Conservation (phyloP, 2,888 invertebrate species). For the Rhamphomyia laevipes region DNA sequence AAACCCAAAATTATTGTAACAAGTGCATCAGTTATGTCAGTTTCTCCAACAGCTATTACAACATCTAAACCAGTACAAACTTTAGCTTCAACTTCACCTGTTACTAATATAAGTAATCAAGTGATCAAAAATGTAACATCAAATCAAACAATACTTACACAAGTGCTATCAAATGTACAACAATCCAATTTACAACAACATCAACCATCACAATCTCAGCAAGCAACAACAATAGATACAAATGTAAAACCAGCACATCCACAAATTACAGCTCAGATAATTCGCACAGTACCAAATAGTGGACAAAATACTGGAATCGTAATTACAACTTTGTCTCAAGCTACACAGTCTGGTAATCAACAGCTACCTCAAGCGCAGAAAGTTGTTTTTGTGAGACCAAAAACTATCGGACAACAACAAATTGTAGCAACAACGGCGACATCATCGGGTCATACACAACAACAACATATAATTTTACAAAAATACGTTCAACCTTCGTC, state of each 20-base stretch:
- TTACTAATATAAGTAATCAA: no score
- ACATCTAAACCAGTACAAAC: no score
- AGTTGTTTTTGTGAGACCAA: not conserved
- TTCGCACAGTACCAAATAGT: no score
- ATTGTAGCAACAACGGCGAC: not conserved
- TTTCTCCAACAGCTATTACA: no score
- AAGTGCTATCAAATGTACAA: conserved; percentile 2
- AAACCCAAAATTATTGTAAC: not conserved
- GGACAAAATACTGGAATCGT: no score
- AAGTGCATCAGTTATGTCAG: not conserved
- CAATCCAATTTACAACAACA: not conserved
- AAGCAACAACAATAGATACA: not conserved
- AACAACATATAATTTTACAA: not conserved
- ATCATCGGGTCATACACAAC: not conserved
- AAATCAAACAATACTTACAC: not conserved
- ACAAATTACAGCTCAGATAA: no score
- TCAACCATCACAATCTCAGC: not conserved
- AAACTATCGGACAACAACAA: conserved; percentile 7
- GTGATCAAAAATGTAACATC: conserved; percentile 1
- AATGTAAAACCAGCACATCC: not conserved
- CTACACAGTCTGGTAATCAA: conserved; percentile 8
- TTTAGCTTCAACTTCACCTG: no score
- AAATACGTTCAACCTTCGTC: not conserved
- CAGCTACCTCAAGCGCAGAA: conserved; percentile 19
- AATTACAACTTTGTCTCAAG: not conserved